A percentile compares a stretch with the other conserved stretches of the same genome.
phyloP scores from a whole-genome alignment of 1,140 invertebrate species.

The Cheumatopsyche charites region DNA sequence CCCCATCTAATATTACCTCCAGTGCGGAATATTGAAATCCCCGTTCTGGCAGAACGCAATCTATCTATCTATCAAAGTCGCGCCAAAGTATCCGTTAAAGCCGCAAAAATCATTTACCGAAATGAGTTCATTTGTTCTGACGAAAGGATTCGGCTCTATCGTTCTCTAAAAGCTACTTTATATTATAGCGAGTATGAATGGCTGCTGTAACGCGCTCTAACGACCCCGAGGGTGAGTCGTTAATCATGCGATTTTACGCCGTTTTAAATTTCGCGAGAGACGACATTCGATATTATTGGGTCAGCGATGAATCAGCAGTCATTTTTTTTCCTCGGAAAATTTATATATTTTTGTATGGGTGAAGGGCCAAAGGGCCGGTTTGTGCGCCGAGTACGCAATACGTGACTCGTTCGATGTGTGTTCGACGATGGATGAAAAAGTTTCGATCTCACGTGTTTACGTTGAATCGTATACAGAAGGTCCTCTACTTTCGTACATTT shows the following conservation, averaged over 20 bases:
- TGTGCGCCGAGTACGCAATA: too few relatives aligned
- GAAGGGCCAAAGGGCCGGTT: too few relatives aligned
- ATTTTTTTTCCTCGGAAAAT: too few relatives aligned
- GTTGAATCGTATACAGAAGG: too few relatives aligned
- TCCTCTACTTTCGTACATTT: too few relatives aligned
- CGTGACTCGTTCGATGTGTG: too few relatives aligned
- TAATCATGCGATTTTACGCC: slow-evolving; percentile 19
- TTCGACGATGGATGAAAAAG: too few relatives aligned
- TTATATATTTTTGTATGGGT: too few relatives aligned
- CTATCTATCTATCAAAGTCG: slow-evolving; percentile 28
- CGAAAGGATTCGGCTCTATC: not conserved
- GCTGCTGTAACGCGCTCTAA: too few relatives aligned
- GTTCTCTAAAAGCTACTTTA: too few relatives aligned
- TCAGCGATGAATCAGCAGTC: slow-evolving; percentile 15
- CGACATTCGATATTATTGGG: slow-evolving; percentile 10
- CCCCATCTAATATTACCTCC: slow-evolving; percentile 1
- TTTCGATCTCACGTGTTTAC: too few relatives aligned
- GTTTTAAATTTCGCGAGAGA: slow-evolving; percentile 17
- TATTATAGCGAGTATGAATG: too few relatives aligned
- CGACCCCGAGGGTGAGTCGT: not conserved
- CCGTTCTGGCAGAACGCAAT: slow-evolving; percentile 15
- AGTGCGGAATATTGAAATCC: slow-evolving; percentile 22
- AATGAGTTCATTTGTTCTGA: slow-evolving; percentile 19
- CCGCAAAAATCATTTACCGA: slow-evolving; percentile 25
- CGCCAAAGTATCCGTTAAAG: slow-evolving; percentile 17